These are phyloP conservation scores for Eupithecia subumbrata DNA, from an alignment of 2,888 invertebrate species.

Conservation along the genomic window DNA sequence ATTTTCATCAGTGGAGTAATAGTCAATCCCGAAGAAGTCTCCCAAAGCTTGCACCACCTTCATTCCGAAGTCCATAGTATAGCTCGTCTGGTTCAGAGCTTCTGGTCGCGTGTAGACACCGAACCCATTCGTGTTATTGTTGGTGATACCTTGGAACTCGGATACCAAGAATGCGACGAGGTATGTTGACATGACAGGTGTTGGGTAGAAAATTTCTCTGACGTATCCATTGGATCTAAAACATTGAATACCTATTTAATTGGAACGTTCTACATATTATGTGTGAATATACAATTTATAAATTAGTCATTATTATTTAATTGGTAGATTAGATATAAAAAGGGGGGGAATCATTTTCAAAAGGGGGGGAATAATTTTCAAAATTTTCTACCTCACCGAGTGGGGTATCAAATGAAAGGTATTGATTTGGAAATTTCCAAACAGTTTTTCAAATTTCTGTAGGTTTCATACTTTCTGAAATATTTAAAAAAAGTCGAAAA, in stretches of 20 bases:
- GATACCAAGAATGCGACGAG: slow-evolving; percentile 93
- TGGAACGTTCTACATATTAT: too few species aligned
- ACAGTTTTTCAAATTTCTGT: too few species aligned
- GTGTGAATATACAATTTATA: too few species aligned
- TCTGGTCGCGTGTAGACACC: slow-evolving; percentile 88
- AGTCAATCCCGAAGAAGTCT: slow-evolving; percentile 84
- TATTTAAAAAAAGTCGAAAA: too few species aligned
- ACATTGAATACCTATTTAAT: slow-evolving; percentile 18
- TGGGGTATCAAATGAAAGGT: too few species aligned
- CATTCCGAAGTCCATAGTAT: slow-evolving; percentile 86
- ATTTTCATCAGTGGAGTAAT: slow-evolving; percentile 80
- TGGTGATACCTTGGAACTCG: slow-evolving; percentile 83
- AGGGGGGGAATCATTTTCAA: too few species aligned
- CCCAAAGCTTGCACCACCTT: slow-evolving; percentile 79
- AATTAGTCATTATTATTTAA: too few species aligned
- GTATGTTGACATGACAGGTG: slow-evolving; percentile 91
- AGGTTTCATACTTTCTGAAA: too few species aligned
- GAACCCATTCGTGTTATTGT: slow-evolving; percentile 62
- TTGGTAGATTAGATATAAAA: neutral
- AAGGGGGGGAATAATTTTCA: too few species aligned
- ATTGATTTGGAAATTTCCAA: too few species aligned
- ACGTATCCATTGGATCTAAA: slow-evolving; percentile 84
- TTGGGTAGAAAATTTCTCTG: slow-evolving; percentile 83
- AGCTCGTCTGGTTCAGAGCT: slow-evolving; percentile 86
- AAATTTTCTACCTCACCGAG: too few species aligned